A percentile compares a stretch with the other conserved stretches of the same genome.
Evolutionary conservation across 2,113 vertebrate species (phyloP).

Genomic region (Alosa alosa): DNA sequence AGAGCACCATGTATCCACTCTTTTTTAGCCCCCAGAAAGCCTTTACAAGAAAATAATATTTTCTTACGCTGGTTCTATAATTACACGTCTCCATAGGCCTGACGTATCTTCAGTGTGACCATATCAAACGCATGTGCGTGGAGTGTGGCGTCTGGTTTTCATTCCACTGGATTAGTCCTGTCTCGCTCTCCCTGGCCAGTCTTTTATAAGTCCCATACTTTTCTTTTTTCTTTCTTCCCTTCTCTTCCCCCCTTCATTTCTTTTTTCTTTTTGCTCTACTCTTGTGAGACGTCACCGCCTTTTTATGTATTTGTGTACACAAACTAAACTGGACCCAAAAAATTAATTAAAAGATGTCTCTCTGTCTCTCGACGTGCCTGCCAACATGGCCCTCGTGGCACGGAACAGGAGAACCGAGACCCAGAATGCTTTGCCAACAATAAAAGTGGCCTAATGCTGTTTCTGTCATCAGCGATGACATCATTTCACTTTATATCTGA

Average conservation of each 20-base stretch:
- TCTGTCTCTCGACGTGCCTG: background rate
- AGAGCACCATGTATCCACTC: background rate
- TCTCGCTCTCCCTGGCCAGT: conserved; percentile 16
- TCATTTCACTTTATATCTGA: conserved; percentile 32
- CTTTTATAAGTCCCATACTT: conserved; percentile 21
- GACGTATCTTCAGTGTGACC: conserved; percentile 32
- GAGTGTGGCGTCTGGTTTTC: conserved; percentile 34
- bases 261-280: background rate
- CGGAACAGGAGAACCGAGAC: background rate
- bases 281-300: conserved; percentile 21
- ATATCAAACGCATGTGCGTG: conserved; percentile 19
- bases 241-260: background rate
- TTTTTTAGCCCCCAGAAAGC: conserved; percentile 23
- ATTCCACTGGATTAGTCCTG: conserved; percentile 31
- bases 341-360: conserved; percentile 21
- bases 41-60: conserved; percentile 41
- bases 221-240: conserved; percentile 9
- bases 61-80: conserved; percentile 39
- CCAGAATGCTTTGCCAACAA: conserved; percentile 7
- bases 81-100: conserved; percentile 24
- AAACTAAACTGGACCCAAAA: conserved; percentile 5
- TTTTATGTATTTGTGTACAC: conserved; percentile 23
- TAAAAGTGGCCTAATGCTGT: background rate
- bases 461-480: conserved; percentile 29
- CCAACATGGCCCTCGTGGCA: background rate